phyloP scores from a whole-genome alignment of 92 coral and sea anemone genomes.

The Pocillopora meandrina region DNA sequence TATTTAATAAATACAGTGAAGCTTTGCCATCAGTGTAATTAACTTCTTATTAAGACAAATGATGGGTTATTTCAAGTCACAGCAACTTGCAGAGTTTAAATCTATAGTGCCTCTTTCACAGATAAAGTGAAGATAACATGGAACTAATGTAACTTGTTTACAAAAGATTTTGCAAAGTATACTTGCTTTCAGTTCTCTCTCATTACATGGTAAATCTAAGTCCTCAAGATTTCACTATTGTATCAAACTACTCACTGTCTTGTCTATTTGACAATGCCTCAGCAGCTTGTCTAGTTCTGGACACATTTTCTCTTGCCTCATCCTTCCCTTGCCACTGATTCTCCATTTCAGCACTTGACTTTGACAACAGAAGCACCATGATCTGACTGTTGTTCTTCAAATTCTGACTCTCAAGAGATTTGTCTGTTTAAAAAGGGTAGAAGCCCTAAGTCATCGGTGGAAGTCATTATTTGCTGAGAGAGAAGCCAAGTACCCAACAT shows the following conservation, averaged over 20 bases:
- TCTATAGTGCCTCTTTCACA: no score
- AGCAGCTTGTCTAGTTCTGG: conserved; percentile 88
- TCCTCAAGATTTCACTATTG: neutral
- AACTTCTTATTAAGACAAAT: no score
- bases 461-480: neutral
- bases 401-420: conserved; percentile 74
- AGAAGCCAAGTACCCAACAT: no score
- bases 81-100: no score
- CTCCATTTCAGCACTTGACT: conserved; percentile 57
- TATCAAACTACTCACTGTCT: conserved; percentile 63
- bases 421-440: conserved; percentile 36
- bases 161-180: no score
- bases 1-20: neutral
- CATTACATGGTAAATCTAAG: no score
- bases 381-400: conserved; percentile 80
- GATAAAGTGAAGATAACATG: neutral
- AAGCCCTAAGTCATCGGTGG: neutral
- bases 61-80: no score
- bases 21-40: neutral
- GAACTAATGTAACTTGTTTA: neutral
- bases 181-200: no score
- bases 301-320: conserved; percentile 63
- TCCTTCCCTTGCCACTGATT: conserved; percentile 53
- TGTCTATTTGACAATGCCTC: conserved; percentile 85
- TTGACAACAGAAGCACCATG: conserved; percentile 71